phyloP scores from a whole-genome alignment of 1,140 invertebrate genomes.

The Drosophila pachea region DNA sequence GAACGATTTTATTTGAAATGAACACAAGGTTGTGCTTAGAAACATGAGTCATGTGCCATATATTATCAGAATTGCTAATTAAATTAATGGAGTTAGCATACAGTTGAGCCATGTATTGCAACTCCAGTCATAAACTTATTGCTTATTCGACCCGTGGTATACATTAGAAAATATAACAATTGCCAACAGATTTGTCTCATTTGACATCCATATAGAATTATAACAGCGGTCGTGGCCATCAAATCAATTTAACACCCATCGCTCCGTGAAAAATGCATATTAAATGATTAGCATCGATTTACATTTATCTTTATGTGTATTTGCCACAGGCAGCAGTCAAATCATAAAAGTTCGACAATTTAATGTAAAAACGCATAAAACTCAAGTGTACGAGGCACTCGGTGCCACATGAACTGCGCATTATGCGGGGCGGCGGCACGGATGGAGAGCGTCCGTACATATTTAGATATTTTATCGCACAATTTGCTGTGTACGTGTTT shows the following conservation, averaged over 20 bases:
- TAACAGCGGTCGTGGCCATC: slow-evolving; percentile 32
- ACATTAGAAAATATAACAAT: slow-evolving; percentile 32
- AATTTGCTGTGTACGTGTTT: slow-evolving; percentile 64
- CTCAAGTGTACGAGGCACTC: slow-evolving; percentile 18
- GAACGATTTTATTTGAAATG: slow-evolving; percentile 12
- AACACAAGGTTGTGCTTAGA: slow-evolving; percentile 5
- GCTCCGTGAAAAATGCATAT: slow-evolving; percentile 61
- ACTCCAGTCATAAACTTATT: slow-evolving; percentile 17
- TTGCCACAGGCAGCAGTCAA: slow-evolving; percentile 24
- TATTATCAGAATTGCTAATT: slow-evolving; percentile 41
- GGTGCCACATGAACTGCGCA: slow-evolving; percentile 31
- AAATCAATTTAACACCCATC: slow-evolving; percentile 49
- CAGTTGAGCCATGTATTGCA: slow-evolving; percentile 13
- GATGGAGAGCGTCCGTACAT: background rate
- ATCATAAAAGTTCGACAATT: slow-evolving; percentile 38
- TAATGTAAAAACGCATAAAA: slow-evolving; percentile 42
- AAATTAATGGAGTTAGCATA: slow-evolving; percentile 34
- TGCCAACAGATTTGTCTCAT: slow-evolving; percentile 41
- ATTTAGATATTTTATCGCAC: slow-evolving; percentile 66
- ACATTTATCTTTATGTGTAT: slow-evolving; percentile 42
- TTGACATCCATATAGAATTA: slow-evolving; percentile 66
- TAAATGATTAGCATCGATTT: slow-evolving; percentile 54
- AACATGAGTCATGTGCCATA: slow-evolving; percentile 5
- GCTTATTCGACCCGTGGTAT: slow-evolving; percentile 21
- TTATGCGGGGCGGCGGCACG: slow-evolving; percentile 3